Base-by-base conservation (phyloP, 1,140 invertebrate genomes). In the Ceratina japonica region DNA sequence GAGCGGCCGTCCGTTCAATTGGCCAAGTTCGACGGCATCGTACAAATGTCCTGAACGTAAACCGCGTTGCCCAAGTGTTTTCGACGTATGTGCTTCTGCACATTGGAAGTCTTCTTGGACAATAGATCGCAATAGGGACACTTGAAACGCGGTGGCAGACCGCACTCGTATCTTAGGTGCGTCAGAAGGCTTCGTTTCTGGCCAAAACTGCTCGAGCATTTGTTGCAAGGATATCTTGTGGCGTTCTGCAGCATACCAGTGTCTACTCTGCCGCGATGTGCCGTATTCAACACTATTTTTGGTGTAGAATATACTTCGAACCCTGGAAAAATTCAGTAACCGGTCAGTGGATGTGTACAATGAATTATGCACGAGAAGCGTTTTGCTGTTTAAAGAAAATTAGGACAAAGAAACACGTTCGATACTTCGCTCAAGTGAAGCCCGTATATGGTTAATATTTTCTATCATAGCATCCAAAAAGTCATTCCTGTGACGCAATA, bases 101-200 rank as follows among this genome's bases (percentile, higher is more conserved):
- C 64, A 58, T 92, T 91, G 3, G 86, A 89, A 16, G 88, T 89
- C 69, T 90, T 91, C 82, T 92, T 92, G 44, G 92, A 92, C 22
- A 87, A 83, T 20, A 93, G 86, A 22, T 87, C 54, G 77, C 93
- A 94, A 73, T 91, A 87, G 10, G 91, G 93, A 81, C 94, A 95
- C 71, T 93, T 92, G 85, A 94, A 93, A 31, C 93, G 89, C 1
- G 94, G 93, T 62, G 93, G 93, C 51, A 94, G 91, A 3, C 94
- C 93, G 72, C 93, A 94, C 76, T 94, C 93, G 84, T 91, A 93
- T 69, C 90, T 91, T 82, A 93, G 65, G 83, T 94, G 94, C 8
- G 93, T 91, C 2, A 91, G 91, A 80, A 94, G 89, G 64, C 94
- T 93, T 73, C 92, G 91, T 81, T 93, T 93, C 77, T 92, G 91